These are phyloP conservation scores for Habropoda laboriosa DNA, from an alignment of 1,140 invertebrate genomes.

Conservation along the genomic window DNA sequence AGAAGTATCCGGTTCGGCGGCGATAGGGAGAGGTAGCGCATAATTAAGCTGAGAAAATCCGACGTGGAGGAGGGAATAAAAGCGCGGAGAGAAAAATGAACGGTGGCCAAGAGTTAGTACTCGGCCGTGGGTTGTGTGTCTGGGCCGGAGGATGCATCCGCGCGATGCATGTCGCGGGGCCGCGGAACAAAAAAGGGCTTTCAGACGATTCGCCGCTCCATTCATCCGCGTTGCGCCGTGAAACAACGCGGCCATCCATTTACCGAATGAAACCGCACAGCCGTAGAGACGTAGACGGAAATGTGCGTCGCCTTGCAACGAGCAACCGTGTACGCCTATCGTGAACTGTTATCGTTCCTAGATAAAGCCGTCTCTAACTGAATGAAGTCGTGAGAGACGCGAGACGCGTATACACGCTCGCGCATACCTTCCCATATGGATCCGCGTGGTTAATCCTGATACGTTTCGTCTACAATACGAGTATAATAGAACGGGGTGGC, in stretches of 20 bases:
- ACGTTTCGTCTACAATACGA: slow-evolving; percentile 8
- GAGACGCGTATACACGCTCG: neutral
- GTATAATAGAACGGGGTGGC: neutral
- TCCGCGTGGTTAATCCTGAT: slow-evolving; percentile 22
- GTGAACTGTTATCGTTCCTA: slow-evolving; percentile 19
- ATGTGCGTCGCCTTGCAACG: slow-evolving; percentile 35
- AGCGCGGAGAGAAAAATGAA: neutral
- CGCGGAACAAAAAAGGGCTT: slow-evolving; percentile 43
- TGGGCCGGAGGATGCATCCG: slow-evolving; percentile 13
- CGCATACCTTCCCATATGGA: neutral
- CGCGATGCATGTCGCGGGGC: neutral
- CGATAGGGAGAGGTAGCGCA: neutral
- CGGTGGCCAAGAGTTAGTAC: slow-evolving; percentile 5
- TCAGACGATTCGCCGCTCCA: slow-evolving; percentile 49
- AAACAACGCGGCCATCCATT: slow-evolving; percentile 50
- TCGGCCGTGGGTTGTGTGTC: slow-evolving; percentile 22
- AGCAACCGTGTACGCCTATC: slow-evolving; percentile 24
- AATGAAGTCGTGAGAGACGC: slow-evolving; percentile 25
- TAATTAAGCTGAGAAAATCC: neutral
- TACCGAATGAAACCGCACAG: slow-evolving; percentile 50
- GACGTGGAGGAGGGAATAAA: neutral
- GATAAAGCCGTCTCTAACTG: slow-evolving; percentile 37
- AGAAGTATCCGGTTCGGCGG: neutral
- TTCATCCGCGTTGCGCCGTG: slow-evolving; percentile 33
- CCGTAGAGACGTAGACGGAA: slow-evolving; percentile 36